These are phyloP conservation scores for Lepidurus couesii DNA, from an alignment of 1,140 invertebrate genomes.

Conservation along the genomic window DNA sequence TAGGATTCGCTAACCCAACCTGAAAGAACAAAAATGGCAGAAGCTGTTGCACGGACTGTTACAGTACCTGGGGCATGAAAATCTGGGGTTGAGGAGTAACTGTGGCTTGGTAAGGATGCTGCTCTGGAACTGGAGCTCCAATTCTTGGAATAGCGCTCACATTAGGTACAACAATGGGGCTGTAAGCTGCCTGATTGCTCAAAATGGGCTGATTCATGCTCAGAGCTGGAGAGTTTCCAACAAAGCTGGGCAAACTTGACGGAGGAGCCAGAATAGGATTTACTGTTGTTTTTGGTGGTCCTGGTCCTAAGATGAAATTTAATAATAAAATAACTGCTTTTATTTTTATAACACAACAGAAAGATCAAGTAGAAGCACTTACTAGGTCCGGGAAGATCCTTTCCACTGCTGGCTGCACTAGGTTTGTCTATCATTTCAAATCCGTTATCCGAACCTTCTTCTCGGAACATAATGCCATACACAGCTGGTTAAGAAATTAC, in stretches of 20 bases:
- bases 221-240: constrained; percentile 40
- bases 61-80: constrained; percentile 1
- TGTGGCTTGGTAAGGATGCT: not conserved
- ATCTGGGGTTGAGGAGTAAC: not conserved
- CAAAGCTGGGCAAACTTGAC: constrained; percentile 53
- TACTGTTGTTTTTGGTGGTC: not conserved
- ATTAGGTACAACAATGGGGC: not conserved
- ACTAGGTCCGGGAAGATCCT: not conserved
- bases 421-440: constrained; percentile 30
- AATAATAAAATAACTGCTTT: not conserved
- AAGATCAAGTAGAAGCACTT: not conserved
- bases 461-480: constrained; percentile 12
- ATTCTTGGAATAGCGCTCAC: constrained; percentile 6
- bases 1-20: not conserved
- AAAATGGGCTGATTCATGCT: constrained; percentile 24
- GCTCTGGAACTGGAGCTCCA: not conserved
- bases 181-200: constrained; percentile 25
- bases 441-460: constrained; percentile 29
- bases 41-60: not conserved
- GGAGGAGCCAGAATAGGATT: constrained; percentile 52
- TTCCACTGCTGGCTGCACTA: not conserved
- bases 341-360: not conserved
- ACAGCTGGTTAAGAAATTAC: not conserved
- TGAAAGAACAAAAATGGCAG: not conserved
- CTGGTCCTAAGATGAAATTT: not conserved